These are phyloP conservation scores for Phoebastria nigripes DNA, from an alignment of 2,797 vertebrate genomes.

Conservation along the genomic window DNA sequence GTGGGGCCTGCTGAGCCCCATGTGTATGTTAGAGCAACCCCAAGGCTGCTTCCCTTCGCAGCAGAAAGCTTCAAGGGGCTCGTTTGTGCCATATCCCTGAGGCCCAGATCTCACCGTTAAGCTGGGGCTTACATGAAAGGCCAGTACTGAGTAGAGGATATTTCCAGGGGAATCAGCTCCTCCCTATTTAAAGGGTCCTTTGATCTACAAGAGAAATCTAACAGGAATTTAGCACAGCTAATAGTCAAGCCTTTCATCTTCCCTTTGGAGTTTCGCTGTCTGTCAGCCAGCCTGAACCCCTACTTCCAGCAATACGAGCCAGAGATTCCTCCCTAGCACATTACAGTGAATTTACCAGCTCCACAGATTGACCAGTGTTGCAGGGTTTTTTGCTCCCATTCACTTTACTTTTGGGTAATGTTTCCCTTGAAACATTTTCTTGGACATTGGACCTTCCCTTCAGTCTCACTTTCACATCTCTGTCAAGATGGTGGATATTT, in stretches of 20 bases:
- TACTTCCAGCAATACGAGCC: background rate
- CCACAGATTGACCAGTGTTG: background rate
- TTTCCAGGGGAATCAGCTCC: conserved; percentile 10
- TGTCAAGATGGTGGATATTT: background rate
- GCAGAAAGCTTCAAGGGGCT: background rate
- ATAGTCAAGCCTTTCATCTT: conserved; percentile 18
- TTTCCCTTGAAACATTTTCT: background rate
- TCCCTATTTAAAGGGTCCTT: conserved; percentile 33
- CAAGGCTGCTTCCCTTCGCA: background rate
- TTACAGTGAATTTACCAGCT: background rate
- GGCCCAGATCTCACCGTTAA: background rate
- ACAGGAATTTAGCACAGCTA: conserved; percentile 29
- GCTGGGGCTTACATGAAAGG: background rate
- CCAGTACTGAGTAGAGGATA: background rate
- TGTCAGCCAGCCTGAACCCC: background rate
- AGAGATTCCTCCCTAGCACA: background rate
- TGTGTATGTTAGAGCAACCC: background rate
- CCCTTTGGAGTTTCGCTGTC: background rate
- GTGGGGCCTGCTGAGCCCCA: background rate
- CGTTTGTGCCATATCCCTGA: background rate
- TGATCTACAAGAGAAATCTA: conserved; percentile 33
- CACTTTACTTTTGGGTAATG: background rate
- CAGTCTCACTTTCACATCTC: background rate
- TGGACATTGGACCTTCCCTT: background rate
- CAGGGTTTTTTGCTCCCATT: background rate